Evolutionary conservation across 2,113 vertebrate genomes (phyloP).

Genomic region (Epinephelus cyanopodus): DNA sequence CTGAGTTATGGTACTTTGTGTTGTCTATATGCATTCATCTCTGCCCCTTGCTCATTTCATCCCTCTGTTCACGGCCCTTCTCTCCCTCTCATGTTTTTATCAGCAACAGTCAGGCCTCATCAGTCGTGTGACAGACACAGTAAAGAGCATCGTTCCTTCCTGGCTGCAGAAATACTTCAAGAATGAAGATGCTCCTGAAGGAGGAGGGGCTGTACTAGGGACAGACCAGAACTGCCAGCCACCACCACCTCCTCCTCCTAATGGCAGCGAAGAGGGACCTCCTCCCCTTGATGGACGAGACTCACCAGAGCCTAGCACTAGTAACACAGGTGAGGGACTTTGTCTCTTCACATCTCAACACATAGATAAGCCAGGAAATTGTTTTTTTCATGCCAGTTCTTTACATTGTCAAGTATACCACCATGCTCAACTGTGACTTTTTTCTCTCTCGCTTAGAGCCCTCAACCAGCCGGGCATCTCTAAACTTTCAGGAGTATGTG

Average conservation of each 20-base stretch:
- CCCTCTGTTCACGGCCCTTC: not conserved
- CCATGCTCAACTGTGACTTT: slow-evolving; percentile 7
- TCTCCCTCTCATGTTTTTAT: slow-evolving; percentile 16
- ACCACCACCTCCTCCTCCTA: slow-evolving; percentile 79
- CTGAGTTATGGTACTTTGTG: not conserved
- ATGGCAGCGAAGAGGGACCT: slow-evolving; percentile 85
- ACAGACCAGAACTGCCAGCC: slow-evolving; percentile 76
- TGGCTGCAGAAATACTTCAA: slow-evolving; percentile 98
- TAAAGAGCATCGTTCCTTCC: slow-evolving; percentile 96
- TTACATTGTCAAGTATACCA: not conserved
- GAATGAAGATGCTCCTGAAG: slow-evolving; percentile 86
- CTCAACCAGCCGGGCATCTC: slow-evolving; percentile 90
- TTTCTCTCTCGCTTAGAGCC: slow-evolving; percentile 83
- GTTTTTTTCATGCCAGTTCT: not conserved
- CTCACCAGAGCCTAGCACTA: slow-evolving; percentile 89
- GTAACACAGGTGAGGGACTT: slow-evolving; percentile 85
- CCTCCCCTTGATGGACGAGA: slow-evolving; percentile 85
- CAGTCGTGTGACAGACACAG: slow-evolving; percentile 94
- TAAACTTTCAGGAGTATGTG: slow-evolving; percentile 90
- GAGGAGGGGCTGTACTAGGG: slow-evolving; percentile 34
- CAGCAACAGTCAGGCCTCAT: slow-evolving; percentile 90
- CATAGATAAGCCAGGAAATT: not conserved
- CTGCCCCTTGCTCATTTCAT: not conserved
- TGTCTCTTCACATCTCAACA: not conserved
- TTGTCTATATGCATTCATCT: not conserved